A percentile compares a stretch with the other conserved stretches of the same genome.
These are phyloP conservation scores for Synergus laeviventris DNA, from an alignment of 2,888 invertebrate species.

Conservation along the genomic window DNA sequence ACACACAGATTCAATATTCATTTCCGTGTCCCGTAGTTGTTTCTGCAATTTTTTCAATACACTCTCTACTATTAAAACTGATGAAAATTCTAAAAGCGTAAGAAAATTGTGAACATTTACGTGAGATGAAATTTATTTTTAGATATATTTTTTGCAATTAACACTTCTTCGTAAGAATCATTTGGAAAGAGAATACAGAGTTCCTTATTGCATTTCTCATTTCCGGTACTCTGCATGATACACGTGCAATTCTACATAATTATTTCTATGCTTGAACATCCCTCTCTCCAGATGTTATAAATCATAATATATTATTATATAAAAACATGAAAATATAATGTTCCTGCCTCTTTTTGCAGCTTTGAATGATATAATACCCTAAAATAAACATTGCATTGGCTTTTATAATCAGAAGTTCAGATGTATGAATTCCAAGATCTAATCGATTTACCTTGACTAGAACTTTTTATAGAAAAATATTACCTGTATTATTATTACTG, in stretches of 20 bases:
- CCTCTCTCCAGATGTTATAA: too few relatives aligned
- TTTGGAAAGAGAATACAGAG: not conserved
- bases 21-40: constrained; percentile 14
- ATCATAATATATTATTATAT: too few relatives aligned
- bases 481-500: not conserved
- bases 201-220: not conserved
- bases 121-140: not conserved
- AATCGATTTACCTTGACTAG: not conserved
- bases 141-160: not conserved
- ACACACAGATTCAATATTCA: not conserved
- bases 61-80: not conserved
- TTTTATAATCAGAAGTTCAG: too few relatives aligned
- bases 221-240: not conserved
- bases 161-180: not conserved
- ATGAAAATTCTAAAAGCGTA: too few relatives aligned
- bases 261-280: not conserved
- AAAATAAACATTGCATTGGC: not conserved
- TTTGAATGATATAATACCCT: too few relatives aligned
- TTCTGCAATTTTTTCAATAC: not conserved
- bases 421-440: not conserved
- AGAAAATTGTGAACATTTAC: not conserved
- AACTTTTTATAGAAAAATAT: not conserved
- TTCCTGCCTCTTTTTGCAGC: too few relatives aligned
- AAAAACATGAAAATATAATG: too few relatives aligned
- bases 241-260: not conserved